These are phyloP conservation scores for Mimachlamys varia DNA, from an alignment of 2,888 invertebrate genomes.

Conservation along the genomic window DNA sequence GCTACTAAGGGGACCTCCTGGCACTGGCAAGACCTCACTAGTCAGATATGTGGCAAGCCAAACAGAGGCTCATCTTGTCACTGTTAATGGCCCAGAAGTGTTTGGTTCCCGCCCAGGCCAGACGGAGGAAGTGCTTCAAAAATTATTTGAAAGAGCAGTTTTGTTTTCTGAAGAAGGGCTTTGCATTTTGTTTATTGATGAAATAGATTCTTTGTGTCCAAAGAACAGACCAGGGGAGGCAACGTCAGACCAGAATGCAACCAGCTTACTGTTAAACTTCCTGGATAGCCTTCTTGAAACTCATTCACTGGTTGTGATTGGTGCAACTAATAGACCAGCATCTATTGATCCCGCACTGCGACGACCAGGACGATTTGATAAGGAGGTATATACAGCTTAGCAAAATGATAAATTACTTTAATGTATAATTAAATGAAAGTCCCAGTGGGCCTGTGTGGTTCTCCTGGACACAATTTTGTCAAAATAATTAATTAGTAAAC, in stretches of 20 bases:
- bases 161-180: conserved; percentile 79
- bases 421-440: too few relatives aligned
- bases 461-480: too few relatives aligned
- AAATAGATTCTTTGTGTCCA: conserved; percentile 78
- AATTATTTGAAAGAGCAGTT: conserved; percentile 82
- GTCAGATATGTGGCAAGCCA: conserved; percentile 85
- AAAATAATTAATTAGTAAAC: too few relatives aligned
- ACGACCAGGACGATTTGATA: conserved; percentile 84
- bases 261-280: conserved; percentile 82
- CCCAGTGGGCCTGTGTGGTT: too few relatives aligned
- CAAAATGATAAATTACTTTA: too few relatives aligned
- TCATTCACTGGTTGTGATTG: conserved; percentile 83
- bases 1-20: conserved; percentile 75
- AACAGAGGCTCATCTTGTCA: conserved; percentile 82
- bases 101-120: conserved; percentile 83
- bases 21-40: conserved; percentile 84
- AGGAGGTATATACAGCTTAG: conserved; percentile 81
- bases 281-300: conserved; percentile 82
- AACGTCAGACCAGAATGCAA: conserved; percentile 80
- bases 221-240: conserved; percentile 57
- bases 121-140: conserved; percentile 82
- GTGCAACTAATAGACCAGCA: conserved; percentile 83
- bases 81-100: conserved; percentile 82
- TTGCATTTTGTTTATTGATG: conserved; percentile 81
- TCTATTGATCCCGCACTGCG: conserved; percentile 82